These are phyloP conservation scores for Bufo bufo DNA, from an alignment of 2,113 vertebrate species.

Conservation along the genomic window DNA sequence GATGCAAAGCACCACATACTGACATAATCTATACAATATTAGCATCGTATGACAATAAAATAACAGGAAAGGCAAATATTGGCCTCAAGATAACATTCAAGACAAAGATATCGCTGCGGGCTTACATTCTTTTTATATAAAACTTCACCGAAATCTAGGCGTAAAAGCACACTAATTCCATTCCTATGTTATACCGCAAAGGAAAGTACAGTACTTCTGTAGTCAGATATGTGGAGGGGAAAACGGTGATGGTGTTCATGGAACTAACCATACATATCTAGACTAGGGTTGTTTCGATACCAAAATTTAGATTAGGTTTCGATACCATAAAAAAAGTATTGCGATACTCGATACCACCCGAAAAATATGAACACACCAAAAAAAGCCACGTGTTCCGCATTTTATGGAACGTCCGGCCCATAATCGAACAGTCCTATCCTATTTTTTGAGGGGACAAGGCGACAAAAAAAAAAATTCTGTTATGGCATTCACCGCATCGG, in stretches of 20 bases:
- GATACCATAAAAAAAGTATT: too few species aligned
- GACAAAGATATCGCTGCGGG: background rate
- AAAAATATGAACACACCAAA: too few species aligned
- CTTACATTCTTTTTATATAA: background rate
- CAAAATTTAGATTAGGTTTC: too few species aligned
- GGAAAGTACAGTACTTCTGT: background rate
- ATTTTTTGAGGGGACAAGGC: too few species aligned
- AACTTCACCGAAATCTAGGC: background rate
- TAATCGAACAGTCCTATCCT: too few species aligned
- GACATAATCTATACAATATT: background rate
- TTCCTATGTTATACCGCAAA: background rate
- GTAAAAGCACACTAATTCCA: background rate
- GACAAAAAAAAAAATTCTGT: too few species aligned
- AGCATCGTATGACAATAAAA: background rate
- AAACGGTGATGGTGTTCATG: background rate
- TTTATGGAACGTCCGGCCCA: too few species aligned
- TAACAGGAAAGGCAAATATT: background rate
- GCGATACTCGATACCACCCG: too few species aligned
- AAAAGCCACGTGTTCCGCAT: too few species aligned
- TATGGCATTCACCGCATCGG: too few species aligned
- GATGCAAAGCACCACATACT: background rate
- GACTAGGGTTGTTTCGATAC: too few species aligned
- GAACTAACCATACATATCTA: background rate
- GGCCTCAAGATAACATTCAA: background rate
- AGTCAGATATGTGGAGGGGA: background rate